Base-by-base conservation (phyloP, 2,888 invertebrate genomes). In the Drosophila atripex region DNA sequence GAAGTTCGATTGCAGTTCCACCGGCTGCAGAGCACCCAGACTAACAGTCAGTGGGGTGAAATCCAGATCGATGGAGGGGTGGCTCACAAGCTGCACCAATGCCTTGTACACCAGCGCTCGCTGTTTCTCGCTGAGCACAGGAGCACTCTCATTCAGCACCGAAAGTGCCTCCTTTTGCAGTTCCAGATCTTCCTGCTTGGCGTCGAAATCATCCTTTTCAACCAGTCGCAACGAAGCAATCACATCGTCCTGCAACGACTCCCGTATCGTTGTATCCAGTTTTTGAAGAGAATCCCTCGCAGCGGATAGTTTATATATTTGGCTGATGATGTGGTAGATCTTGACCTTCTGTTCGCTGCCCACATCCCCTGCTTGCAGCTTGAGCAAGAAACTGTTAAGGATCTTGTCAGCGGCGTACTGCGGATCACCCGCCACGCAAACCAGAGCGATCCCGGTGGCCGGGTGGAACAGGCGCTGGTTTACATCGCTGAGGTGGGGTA, bases 181-280 rank as follows among this genome's bases (percentile, higher is more conserved):
- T 45, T 90, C 90, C 28, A 90, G 45, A 52, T 89, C 89, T 35
- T 78, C 71, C 35, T 69, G 45, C 25, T 75, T 51, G n/a, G 53
- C 58, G 49, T 78, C 76, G n/a, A 82, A 86, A 11, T 75, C 75
- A 0, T 86, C 77, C 0, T 69, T 60, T 28, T 85, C 84, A 21
- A 72, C 72, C 0, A 74, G 51, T 16, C 84, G 78, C 7, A 90
- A 28, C 3, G 80, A 72, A 0, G 77, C 73, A 43, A 90, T 88
- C 3, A 90, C 76, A 65, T 88, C 76, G 3, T 73, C 61, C 54
- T 89, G 90, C 45, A 90, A 50, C 7, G 77, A 70, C 28, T 68
- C n/a, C 25, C 50, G 76, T 25, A 92, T 92, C 69, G 92, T 92
- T 1, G 92, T 92, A 80, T 91, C 93, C 90, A 95, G 77, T 3